phyloP scores from a whole-genome alignment of 2,888 invertebrate species.

The Platypus cylindrus region DNA sequence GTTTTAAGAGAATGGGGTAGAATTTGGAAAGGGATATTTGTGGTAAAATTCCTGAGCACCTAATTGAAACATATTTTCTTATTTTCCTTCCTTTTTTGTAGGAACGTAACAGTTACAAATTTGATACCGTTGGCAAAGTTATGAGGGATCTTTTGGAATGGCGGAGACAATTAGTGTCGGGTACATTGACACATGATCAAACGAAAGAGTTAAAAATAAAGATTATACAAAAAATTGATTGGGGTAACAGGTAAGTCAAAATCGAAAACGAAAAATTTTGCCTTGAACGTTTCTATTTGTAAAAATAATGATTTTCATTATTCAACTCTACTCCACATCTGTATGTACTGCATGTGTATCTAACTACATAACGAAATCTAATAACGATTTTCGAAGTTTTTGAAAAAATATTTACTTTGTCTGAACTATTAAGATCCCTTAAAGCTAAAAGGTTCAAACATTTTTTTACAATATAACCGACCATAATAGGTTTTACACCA shows the following conservation, averaged over 20 bases:
- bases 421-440: no score
- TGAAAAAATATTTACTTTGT: no score
- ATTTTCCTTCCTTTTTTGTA: slow-evolving; percentile 25
- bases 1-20: slow-evolving; percentile 88
- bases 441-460: no score
- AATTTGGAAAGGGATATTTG: slow-evolving; percentile 84
- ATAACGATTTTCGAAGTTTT: no score
- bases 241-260: slow-evolving; percentile 86
- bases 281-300: not conserved
- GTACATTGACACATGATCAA: slow-evolving; percentile 85
- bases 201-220: slow-evolving; percentile 73
- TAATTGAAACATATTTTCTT: not conserved
- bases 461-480: no score
- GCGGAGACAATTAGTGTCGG: slow-evolving; percentile 70
- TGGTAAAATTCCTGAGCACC: no score
- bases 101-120: slow-evolving; percentile 75
- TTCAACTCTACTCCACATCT: no score
- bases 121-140: slow-evolving; percentile 73
- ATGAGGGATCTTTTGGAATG: slow-evolving; percentile 84
- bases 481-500: no score
- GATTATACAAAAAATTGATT: slow-evolving; percentile 85
- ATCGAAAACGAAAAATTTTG: not conserved
- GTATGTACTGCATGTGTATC: no score
- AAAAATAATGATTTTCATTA: not conserved
- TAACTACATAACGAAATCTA: no score